A percentile compares a stretch with the other conserved stretches of the same genome.
Conservation (phyloP, 1,140 invertebrate genomes). For the Cyphomyrmex costatus region DNA sequence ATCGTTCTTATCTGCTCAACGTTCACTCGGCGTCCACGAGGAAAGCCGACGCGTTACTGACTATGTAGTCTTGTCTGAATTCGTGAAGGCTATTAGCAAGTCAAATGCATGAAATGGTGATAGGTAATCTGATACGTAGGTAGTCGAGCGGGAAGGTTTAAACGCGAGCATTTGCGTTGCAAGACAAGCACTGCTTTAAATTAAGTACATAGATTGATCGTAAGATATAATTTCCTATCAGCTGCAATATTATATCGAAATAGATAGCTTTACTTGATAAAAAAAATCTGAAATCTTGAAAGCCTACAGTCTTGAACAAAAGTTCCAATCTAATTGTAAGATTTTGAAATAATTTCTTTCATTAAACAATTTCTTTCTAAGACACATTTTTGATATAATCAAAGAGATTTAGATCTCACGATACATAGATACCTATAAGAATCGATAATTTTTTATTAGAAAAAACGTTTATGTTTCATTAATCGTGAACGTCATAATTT, state of each 20-base stretch:
- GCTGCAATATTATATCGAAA: background rate
- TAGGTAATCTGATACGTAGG: slow-evolving; percentile 18
- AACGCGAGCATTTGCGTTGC: slow-evolving; percentile 5
- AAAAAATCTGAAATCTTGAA: background rate
- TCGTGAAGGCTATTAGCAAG: slow-evolving; percentile 40
- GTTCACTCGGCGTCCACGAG: background rate
- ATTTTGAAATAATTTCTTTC: background rate
- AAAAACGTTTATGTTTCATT: background rate
- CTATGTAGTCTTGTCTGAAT: slow-evolving; percentile 17
- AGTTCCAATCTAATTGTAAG: background rate
- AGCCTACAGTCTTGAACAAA: background rate
- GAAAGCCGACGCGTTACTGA: background rate
- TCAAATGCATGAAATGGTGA: slow-evolving; percentile 41
- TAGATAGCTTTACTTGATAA: background rate
- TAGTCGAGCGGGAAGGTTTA: slow-evolving; percentile 40
- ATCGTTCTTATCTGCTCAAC: slow-evolving; percentile 22
- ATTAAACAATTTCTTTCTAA: background rate
- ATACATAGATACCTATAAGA: background rate
- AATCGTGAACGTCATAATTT: background rate
- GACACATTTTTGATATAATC: background rate
- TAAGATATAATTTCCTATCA: background rate
- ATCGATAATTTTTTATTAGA: background rate
- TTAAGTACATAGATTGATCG: background rate
- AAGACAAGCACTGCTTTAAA: background rate
- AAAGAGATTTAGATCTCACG: background rate